Conservation (phyloP, 2,113 vertebrate genomes). For the Clupea harengus region DNA sequence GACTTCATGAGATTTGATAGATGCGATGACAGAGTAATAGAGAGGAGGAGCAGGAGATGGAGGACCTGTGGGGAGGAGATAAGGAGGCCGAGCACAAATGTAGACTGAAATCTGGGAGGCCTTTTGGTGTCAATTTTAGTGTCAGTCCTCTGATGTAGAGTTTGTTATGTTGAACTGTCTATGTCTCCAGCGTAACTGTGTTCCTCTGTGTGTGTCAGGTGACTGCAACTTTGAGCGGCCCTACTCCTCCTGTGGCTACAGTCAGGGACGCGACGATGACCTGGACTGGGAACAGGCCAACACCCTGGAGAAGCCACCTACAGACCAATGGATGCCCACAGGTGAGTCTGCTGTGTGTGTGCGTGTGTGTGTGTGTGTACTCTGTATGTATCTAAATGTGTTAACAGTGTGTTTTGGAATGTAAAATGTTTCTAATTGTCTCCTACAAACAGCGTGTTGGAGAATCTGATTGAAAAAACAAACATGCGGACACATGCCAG, state of each 20-base stretch:
- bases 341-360: not conserved
- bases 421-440: too few relatives aligned
- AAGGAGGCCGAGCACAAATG: slow-evolving; percentile 49
- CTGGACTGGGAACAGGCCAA: slow-evolving; percentile 94
- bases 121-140: too few relatives aligned
- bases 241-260: slow-evolving; percentile 86
- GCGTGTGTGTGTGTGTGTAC: too few relatives aligned
- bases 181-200: slow-evolving; percentile 20
- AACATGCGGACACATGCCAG: too few relatives aligned
- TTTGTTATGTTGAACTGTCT: too few relatives aligned
- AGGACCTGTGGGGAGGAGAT: not conserved
- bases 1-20: too few relatives aligned
- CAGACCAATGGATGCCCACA: slow-evolving; percentile 61
- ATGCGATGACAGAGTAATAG: not conserved
- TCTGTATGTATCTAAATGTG: too few relatives aligned
- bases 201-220: slow-evolving; percentile 72
- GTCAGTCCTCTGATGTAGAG: too few relatives aligned
- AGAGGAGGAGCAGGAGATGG: not conserved
- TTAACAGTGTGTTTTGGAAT: too few relatives aligned
- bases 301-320: slow-evolving; percentile 74
- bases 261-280: slow-evolving; percentile 87
- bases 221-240: slow-evolving; percentile 92
- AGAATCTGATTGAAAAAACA: too few relatives aligned
- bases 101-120: slow-evolving; percentile 22
- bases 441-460: too few relatives aligned